A percentile compares a stretch with the other conserved stretches of the same genome.
phyloP scores from a whole-genome alignment of 53 echinoderm and acorn worm species.

The Mesocentrotus franciscanus region DNA sequence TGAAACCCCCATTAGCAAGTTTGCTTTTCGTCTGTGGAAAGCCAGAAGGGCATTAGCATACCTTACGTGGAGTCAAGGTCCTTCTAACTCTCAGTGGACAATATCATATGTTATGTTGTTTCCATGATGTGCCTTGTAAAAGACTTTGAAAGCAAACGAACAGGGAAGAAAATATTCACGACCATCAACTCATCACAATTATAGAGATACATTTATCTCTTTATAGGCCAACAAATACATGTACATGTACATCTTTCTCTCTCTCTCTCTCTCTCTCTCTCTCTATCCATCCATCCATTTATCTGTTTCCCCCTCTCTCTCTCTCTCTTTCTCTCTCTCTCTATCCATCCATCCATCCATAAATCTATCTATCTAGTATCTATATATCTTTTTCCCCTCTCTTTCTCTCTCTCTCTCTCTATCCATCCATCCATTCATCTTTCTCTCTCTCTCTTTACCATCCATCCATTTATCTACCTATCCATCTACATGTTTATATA shows the following conservation, averaged over 20 bases:
- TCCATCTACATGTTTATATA: background rate
- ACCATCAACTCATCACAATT: too few relatives aligned
- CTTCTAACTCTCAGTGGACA: background rate
- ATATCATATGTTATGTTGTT: too few relatives aligned
- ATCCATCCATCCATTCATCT: background rate
- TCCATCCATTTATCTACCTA: background rate
- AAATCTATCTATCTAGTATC: background rate
- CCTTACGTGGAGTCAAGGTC: background rate
- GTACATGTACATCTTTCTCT: too few relatives aligned
- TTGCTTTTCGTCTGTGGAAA: background rate
- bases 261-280: too few relatives aligned
- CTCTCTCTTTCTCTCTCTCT: background rate
- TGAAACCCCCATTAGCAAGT: conserved; percentile 24
- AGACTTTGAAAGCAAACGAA: too few relatives aligned
- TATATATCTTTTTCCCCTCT: too few relatives aligned
- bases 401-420: too few relatives aligned
- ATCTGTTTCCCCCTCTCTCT: background rate
- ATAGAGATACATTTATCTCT: too few relatives aligned
- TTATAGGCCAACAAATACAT: too few relatives aligned
- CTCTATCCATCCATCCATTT: too few relatives aligned
- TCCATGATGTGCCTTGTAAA: too few relatives aligned
- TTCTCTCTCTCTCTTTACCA: background rate
- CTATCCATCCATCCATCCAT: background rate
- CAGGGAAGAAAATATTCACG: too few relatives aligned
- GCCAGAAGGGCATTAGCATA: background rate